Evolutionary conservation across 2,888 invertebrate species (phyloP).

Genomic region (Pegoplata infirma): DNA sequence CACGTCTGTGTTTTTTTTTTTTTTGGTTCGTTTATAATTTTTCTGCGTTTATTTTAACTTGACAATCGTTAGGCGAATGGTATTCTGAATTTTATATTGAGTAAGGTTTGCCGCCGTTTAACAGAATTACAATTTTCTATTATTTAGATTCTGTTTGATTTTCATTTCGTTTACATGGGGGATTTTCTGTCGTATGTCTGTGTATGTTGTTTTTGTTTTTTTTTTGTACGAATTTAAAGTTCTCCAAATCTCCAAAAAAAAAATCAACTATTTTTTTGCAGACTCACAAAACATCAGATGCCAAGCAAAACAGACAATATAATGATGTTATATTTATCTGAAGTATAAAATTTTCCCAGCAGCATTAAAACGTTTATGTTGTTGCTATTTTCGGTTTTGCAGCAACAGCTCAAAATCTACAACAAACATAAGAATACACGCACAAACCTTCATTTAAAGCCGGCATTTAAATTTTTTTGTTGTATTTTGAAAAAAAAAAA

Average conservation of each 20-base stretch:
- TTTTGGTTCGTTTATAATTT: no score
- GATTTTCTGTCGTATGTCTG: conserved; percentile 16
- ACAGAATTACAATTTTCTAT: conserved; percentile 54
- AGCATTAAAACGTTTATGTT: no score
- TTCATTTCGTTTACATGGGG: neutral
- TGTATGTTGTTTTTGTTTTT: conserved; percentile 22
- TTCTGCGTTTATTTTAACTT: conserved; percentile 70
- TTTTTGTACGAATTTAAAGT: no score
- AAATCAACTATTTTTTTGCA: conserved; percentile 58
- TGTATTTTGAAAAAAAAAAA: no score
- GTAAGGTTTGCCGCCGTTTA: conserved; percentile 70
- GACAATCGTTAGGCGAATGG: conserved; percentile 73
- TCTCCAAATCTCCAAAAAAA: no score
- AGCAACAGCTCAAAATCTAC: conserved; percentile 55
- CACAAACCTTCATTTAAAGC: conserved; percentile 12
- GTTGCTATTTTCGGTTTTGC: conserved; percentile 1
- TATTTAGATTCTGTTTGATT: conserved; percentile 39
- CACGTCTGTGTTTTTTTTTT: no score
- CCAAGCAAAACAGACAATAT: conserved; percentile 4
- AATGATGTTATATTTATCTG: neutral
- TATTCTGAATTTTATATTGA: conserved; percentile 74
- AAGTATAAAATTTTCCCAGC: neutral
- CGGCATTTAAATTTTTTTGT: conserved; percentile 57
- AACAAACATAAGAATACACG: neutral
- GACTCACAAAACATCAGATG: conserved; percentile 52